Evolutionary conservation across 2,888 invertebrate genomes (phyloP).

Genomic region (Rugalucina vietnamica): DNA sequence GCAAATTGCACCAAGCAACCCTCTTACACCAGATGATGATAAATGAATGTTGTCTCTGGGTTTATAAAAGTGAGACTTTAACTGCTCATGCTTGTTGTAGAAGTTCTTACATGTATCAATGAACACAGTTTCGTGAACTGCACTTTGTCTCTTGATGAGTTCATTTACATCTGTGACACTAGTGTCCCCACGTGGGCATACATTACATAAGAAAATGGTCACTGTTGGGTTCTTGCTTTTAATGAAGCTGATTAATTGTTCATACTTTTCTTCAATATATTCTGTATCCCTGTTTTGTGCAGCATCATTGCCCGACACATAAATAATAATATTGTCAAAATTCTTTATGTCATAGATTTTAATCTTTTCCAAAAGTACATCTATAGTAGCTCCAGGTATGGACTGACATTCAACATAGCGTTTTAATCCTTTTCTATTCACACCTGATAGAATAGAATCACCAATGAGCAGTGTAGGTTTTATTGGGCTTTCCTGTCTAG

Average conservation of each 20-base stretch:
- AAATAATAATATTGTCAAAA: not conserved
- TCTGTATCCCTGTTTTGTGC: not conserved
- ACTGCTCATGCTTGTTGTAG: not conserved
- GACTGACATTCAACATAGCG: not conserved
- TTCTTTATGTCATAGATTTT: not conserved
- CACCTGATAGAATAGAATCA: not conserved
- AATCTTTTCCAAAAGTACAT: not conserved
- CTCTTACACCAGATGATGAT: not conserved
- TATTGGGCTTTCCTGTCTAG: not conserved
- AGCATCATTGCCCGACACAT: not conserved
- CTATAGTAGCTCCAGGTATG: not conserved
- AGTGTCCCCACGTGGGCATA: slow-evolving; percentile 1
- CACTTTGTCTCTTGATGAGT: not conserved
- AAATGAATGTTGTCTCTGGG: not conserved
- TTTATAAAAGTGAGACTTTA: not conserved
- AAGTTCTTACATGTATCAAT: not conserved
- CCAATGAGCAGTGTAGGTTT: not conserved
- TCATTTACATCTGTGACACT: not conserved
- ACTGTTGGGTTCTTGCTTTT: not conserved
- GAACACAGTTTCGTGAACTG: not conserved
- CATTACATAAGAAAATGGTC: not conserved
- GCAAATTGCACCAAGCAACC: not conserved
- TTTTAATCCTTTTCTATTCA: not conserved
- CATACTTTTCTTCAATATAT: slow-evolving; percentile 6
- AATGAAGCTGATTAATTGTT: not conserved